Conservation (phyloP, 53 echinoderm and acorn worm genomes). For the Stichopus horrens region DNA sequence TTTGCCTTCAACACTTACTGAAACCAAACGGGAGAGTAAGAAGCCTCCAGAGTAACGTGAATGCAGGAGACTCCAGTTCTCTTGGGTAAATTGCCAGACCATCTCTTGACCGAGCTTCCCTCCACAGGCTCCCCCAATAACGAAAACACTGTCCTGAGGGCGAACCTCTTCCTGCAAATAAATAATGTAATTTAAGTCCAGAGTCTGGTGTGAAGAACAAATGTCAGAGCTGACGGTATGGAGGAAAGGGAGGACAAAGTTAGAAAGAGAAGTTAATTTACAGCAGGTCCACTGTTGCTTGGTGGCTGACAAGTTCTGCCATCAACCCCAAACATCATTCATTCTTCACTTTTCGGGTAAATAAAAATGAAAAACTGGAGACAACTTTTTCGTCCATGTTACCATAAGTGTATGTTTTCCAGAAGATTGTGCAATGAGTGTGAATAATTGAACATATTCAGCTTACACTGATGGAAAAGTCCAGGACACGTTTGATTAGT, state of each 20-base stretch:
- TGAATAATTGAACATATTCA: not conserved
- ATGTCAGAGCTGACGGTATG: too few relatives aligned
- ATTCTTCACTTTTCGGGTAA: too few relatives aligned
- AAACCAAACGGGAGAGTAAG: constrained; percentile 82
- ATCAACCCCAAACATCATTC: too few relatives aligned
- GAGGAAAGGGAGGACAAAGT: too few relatives aligned
- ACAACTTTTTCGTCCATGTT: too few relatives aligned
- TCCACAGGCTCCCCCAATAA: constrained; percentile 84
- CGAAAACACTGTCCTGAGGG: constrained; percentile 95
- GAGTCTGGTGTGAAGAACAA: too few relatives aligned
- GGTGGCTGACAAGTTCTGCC: too few relatives aligned
- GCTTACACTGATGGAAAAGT: constrained; percentile 90
- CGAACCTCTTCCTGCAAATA: constrained; percentile 82
- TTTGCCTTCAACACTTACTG: constrained; percentile 58
- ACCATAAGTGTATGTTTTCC: too few relatives aligned
- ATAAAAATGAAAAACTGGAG: too few relatives aligned
- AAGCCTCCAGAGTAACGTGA: constrained; percentile 86
- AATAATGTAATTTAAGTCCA: not conserved
- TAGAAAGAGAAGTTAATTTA: too few relatives aligned
- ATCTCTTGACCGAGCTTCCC: constrained; percentile 79
- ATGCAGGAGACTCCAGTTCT: constrained; percentile 73
- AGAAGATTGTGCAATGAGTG: not conserved
- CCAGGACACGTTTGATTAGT: constrained; percentile 81
- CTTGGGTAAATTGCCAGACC: constrained; percentile 88
- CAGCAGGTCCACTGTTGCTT: too few relatives aligned